A percentile compares a stretch with the other conserved stretches of the same genome.
These are phyloP conservation scores for Pachyramphus minor DNA, from an alignment of 2,113 vertebrate species.

Conservation along the genomic window DNA sequence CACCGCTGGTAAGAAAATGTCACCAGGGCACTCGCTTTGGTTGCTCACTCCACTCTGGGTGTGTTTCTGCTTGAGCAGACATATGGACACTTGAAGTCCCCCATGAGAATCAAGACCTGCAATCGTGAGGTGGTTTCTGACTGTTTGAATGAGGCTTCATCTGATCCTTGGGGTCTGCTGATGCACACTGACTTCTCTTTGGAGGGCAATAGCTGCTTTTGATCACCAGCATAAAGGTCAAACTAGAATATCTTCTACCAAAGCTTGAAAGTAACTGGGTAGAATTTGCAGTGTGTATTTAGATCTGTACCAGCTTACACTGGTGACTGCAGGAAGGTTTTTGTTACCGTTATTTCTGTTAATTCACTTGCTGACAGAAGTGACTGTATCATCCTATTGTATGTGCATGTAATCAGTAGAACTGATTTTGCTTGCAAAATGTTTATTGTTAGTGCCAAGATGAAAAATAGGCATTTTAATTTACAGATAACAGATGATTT, in stretches of 20 bases:
- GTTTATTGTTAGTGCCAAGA: not conserved
- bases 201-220: not conserved
- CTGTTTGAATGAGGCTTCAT: not conserved
- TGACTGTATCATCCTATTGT: not conserved
- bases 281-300: not conserved
- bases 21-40: fast-evolving
- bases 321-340: not conserved
- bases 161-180: not conserved
- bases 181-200: not conserved
- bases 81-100: not conserved
- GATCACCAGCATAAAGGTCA: not conserved
- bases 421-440: not conserved
- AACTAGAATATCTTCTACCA: not conserved
- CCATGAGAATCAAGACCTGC: not conserved
- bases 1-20: not conserved
- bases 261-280: not conserved
- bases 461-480: not conserved
- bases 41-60: not conserved
- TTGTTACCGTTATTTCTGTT: not conserved
- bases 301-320: not conserved
- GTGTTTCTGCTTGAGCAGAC: not conserved
- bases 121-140: not conserved
- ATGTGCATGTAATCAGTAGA: not conserved
- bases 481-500: not conserved
- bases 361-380: not conserved